Percentiles rank a stretch among this genome's conserved stretches.
phyloP scores from a whole-genome alignment of 1,140 invertebrate genomes.

The Ericerus pela region DNA sequence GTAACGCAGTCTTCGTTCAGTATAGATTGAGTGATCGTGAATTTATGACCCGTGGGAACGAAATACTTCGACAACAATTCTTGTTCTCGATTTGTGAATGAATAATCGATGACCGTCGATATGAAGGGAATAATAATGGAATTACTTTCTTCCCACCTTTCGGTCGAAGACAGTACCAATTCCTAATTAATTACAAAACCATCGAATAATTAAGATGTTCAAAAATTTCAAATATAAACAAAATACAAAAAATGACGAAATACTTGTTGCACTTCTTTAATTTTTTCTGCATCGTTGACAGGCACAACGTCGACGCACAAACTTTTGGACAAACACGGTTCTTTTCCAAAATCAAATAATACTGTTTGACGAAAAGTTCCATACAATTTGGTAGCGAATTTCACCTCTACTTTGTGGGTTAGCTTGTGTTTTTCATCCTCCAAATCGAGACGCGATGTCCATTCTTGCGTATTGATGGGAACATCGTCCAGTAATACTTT shows the following conservation, averaged over 20 bases:
- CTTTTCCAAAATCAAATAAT: slow-evolving; percentile 59
- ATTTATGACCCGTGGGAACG: slow-evolving; percentile 46
- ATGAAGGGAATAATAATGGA: slow-evolving; percentile 42
- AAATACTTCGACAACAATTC: slow-evolving; percentile 48
- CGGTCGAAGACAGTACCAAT: slow-evolving; percentile 39
- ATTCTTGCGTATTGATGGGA: slow-evolving; percentile 39
- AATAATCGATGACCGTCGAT: slow-evolving; percentile 32
- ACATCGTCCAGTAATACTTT: slow-evolving; percentile 21
- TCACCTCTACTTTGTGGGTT: slow-evolving; percentile 47
- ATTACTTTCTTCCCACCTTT: slow-evolving; percentile 41
- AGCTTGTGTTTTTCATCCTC: slow-evolving; percentile 20
- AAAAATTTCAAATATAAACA: no score
- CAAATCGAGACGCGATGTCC: slow-evolving; percentile 29
- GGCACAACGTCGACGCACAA: slow-evolving; percentile 64
- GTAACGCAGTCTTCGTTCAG: slow-evolving; percentile 47
- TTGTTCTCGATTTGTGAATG: slow-evolving; percentile 35
- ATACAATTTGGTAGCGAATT: slow-evolving; percentile 55
- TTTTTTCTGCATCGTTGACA: slow-evolving; percentile 47
- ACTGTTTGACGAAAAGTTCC: slow-evolving; percentile 68
- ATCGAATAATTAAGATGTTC: no score
- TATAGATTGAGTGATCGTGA: slow-evolving; percentile 50
- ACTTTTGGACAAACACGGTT: slow-evolving; percentile 52
- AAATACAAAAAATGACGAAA: no score
- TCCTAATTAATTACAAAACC: no score
- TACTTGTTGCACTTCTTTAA: slow-evolving; percentile 41